These are phyloP conservation scores for Coracopsis vasa DNA, from an alignment of 2,113 vertebrate species.

Conservation along the genomic window DNA sequence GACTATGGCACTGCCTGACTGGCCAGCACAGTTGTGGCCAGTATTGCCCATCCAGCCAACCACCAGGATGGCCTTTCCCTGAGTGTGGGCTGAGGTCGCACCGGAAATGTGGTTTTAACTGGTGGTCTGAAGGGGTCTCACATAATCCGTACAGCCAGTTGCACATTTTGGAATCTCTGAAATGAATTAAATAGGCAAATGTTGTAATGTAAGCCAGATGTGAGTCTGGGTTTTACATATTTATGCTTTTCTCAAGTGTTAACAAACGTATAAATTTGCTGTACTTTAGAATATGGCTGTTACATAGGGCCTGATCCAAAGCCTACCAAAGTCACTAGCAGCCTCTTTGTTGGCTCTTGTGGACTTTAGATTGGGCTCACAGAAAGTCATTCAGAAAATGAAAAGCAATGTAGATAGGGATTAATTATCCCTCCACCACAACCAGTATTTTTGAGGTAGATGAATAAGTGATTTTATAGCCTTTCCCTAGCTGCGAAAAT, in stretches of 20 bases:
- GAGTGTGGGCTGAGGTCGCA: rapidly evolving
- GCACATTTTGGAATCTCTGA: not conserved
- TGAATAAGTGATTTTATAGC: not conserved
- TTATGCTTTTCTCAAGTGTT: not conserved
- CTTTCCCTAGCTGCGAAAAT: not conserved
- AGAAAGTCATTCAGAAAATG: not conserved
- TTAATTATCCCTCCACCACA: not conserved
- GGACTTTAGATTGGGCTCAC: not conserved
- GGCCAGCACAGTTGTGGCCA: not conserved
- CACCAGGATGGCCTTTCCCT: not conserved
- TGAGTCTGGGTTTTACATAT: not conserved
- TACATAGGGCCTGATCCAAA: not conserved
- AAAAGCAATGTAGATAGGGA: not conserved
- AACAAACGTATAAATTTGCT: not conserved
- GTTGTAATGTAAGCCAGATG: not conserved
- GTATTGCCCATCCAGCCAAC: not conserved
- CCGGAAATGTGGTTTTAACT: not conserved
- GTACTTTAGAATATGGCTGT: not conserved
- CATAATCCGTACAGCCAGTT: rapidly evolving
- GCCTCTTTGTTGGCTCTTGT: not conserved
- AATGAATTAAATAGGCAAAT: not conserved
- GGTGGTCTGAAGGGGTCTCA: not conserved
- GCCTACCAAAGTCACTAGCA: not conserved
- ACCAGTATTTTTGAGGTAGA: not conserved
- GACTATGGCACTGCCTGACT: not conserved